Evolutionary conservation across 2,113 vertebrate genomes (phyloP).

Genomic region (Scortum barcoo): DNA sequence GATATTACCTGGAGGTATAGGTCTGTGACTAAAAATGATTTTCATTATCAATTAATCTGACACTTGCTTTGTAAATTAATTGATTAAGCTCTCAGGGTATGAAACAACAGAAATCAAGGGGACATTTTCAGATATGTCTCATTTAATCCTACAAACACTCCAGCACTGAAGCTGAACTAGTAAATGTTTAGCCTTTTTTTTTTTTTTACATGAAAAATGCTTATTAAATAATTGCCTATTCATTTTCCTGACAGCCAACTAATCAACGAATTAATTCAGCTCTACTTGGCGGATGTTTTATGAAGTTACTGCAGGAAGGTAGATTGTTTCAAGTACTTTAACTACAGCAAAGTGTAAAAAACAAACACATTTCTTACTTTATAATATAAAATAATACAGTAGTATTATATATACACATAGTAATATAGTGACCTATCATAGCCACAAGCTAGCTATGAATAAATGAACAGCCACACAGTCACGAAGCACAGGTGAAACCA

Average conservation of each 20-base stretch:
- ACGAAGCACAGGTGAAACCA: conserved; percentile 28
- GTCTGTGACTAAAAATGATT: not conserved
- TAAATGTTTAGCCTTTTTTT: not conserved
- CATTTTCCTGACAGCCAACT: not conserved
- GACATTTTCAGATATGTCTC: not conserved
- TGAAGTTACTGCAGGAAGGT: not conserved
- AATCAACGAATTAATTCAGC: not conserved
- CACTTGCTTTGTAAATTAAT: not conserved
- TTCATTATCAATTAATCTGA: not conserved
- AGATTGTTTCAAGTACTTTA: not conserved
- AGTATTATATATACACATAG: no score
- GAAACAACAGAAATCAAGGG: not conserved
- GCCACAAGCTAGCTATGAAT: not conserved
- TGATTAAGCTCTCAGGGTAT: not conserved
- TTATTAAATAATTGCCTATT: not conserved
- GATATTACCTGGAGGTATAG: not conserved
- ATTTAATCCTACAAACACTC: not conserved
- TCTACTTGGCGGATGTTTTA: not conserved
- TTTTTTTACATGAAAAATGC: not conserved
- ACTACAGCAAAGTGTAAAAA: not conserved
- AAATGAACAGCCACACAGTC: not conserved
- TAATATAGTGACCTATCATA: not conserved
- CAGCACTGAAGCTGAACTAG: not conserved
- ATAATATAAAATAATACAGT: not conserved
- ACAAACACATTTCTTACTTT: not conserved